Percentiles rank a stretch among this genome's conserved stretches.
phyloP scores from a whole-genome alignment of 1,140 invertebrate species.

The Homalodisca vitripennis region DNA sequence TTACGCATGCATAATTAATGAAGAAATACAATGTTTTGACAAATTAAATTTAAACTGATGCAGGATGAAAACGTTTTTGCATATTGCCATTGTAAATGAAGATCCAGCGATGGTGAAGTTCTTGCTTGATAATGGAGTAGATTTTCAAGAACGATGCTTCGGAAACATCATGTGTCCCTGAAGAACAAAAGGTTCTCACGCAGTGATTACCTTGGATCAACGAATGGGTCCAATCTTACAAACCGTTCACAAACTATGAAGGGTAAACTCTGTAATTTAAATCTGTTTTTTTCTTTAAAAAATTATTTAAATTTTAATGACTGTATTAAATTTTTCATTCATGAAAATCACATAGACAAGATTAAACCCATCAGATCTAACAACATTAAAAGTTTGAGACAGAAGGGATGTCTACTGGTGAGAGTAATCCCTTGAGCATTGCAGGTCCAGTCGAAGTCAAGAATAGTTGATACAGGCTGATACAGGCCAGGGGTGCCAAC shows the following conservation, averaged over 20 bases:
- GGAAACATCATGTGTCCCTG: slow-evolving; percentile 97
- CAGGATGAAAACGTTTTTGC: slow-evolving; percentile 85
- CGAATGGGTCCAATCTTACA: slow-evolving; percentile 87
- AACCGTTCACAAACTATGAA: slow-evolving; percentile 86
- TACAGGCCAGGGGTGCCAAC: slow-evolving; percentile 91
- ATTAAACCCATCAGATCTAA: too few relatives aligned
- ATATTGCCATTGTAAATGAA: slow-evolving; percentile 98
- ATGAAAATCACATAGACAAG: too few relatives aligned
- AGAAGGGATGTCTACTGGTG: slow-evolving; percentile 97
- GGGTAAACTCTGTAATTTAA: too few relatives aligned
- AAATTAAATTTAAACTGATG: too few relatives aligned
- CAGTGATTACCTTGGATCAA: slow-evolving; percentile 84
- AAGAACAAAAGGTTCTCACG: slow-evolving; percentile 93
- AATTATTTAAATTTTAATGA: too few relatives aligned
- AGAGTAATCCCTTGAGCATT: slow-evolving; percentile 94
- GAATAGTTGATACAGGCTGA: slow-evolving; percentile 95
- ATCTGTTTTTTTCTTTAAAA: too few relatives aligned
- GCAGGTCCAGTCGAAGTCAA: slow-evolving; percentile 94
- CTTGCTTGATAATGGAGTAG: slow-evolving; percentile 85
- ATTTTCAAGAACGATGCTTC: slow-evolving; percentile 87
- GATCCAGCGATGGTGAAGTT: slow-evolving; percentile 97
- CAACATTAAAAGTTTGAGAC: too few relatives aligned
- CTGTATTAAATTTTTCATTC: too few relatives aligned
- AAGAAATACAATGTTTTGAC: too few relatives aligned
- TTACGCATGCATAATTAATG: too few relatives aligned